Conservation (phyloP, 2,113 vertebrate genomes). For the Cygnus buccinator region DNA sequence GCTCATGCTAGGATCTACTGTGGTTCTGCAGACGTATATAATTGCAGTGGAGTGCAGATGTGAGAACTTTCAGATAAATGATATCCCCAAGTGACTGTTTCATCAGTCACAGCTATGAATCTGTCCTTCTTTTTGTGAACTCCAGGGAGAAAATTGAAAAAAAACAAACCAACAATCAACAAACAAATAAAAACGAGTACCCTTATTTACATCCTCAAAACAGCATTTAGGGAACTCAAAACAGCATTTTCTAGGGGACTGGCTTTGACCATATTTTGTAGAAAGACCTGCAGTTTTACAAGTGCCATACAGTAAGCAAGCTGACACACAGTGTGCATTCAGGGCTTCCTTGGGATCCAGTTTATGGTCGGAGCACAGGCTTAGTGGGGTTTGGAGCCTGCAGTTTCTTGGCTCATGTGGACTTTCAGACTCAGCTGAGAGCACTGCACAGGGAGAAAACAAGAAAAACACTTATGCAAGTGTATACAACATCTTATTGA, state of each 20-base stretch:
- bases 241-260: neutral
- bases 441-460: neutral
- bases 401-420: neutral
- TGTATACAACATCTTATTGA: neutral
- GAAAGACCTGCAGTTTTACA: neutral
- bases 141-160: neutral
- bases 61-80: neutral
- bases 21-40: neutral
- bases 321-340: neutral
- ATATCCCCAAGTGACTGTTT: neutral
- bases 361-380: neutral
- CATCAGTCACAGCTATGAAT: neutral
- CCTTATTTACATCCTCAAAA: neutral
- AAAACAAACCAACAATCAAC: neutral
- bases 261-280: neutral
- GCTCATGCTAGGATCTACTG: neutral
- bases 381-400: neutral
- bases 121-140: neutral
- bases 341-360: neutral
- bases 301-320: neutral
- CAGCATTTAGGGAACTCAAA: neutral
- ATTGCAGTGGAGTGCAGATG: neutral
- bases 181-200: neutral
- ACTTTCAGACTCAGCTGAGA: neutral
- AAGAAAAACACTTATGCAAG: neutral